These are phyloP conservation scores for Clamator glandarius DNA, from an alignment of 2,797 vertebrate genomes.

Conservation along the genomic window DNA sequence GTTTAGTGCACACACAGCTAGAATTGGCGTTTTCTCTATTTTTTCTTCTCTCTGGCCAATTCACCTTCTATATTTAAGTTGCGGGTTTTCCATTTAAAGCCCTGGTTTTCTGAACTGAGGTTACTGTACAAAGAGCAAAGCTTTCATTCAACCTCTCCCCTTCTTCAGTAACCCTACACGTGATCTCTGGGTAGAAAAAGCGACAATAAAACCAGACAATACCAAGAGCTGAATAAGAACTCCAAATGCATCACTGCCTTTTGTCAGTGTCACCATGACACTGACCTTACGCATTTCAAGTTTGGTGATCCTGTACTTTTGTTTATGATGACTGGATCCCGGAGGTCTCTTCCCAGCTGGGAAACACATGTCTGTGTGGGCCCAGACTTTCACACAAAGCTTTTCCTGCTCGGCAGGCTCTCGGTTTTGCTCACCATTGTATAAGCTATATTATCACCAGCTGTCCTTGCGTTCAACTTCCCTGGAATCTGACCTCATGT, in stretches of 20 bases:
- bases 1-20: not conserved
- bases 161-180: not conserved
- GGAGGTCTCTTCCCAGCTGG: constrained; percentile 11
- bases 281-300: not conserved
- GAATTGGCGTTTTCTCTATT: not conserved
- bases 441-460: not conserved
- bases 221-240: not conserved
- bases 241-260: not conserved
- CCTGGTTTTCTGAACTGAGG: not conserved
- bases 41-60: not conserved
- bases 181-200: not conserved
- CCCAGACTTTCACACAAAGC: not conserved
- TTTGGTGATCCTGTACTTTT: not conserved
- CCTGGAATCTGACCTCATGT: not conserved
- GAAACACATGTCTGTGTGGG: not conserved
- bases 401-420: constrained; percentile 11
- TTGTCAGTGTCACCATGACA: not conserved
- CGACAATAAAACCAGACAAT: not conserved
- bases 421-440: not conserved
- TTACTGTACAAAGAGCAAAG: not conserved
- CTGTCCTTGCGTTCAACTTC: not conserved
- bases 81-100: not conserved
- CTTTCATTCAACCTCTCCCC: not conserved
- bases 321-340: not conserved
- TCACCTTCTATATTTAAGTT: not conserved